A percentile compares a stretch with the other conserved stretches of the same genome.
These are phyloP conservation scores for Hippocampus mohnikei DNA, from an alignment of 2,113 vertebrate genomes.

Conservation along the genomic window DNA sequence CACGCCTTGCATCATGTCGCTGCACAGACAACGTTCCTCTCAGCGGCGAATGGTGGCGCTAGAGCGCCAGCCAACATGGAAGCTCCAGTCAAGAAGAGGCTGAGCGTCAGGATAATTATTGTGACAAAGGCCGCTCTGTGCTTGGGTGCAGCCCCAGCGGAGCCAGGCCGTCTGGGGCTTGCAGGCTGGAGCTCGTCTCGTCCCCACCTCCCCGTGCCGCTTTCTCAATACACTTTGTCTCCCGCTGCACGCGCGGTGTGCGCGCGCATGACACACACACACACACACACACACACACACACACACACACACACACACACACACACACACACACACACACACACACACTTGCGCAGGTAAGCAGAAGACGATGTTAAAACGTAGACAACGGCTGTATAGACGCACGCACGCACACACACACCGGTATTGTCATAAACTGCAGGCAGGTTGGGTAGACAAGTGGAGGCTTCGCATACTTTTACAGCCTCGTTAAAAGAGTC, in stretches of 20 bases:
- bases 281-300: slow-evolving; percentile 12
- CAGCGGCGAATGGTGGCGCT: slow-evolving; percentile 59
- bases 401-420: not conserved
- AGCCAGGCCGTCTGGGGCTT: slow-evolving; percentile 98
- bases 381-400: slow-evolving; percentile 2
- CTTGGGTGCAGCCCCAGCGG: slow-evolving; percentile 84
- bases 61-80: slow-evolving; percentile 46
- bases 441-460: slow-evolving; percentile 35
- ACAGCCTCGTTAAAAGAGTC: slow-evolving; percentile 34
- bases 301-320: too few relatives aligned
- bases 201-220: slow-evolving; percentile 47
- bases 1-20: slow-evolving; percentile 6
- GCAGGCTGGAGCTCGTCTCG: slow-evolving; percentile 88
- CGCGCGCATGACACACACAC: slow-evolving; percentile 57
- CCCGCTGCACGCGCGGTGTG: slow-evolving; percentile 34
- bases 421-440: slow-evolving; percentile 17
- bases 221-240: slow-evolving; percentile 91
- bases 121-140: slow-evolving; percentile 99
- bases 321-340: slow-evolving; percentile 39
- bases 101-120: slow-evolving; percentile 90
- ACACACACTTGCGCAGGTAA: slow-evolving; percentile 26
- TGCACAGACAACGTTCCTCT: slow-evolving; percentile 34
- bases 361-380: not conserved
- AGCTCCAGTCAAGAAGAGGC: slow-evolving; percentile 58
- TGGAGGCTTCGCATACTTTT: slow-evolving; percentile 35